Percentiles rank a stretch among this genome's conserved stretches.
Conservation (phyloP, 2,888 invertebrate species). For the Aleiodes alternator region DNA sequence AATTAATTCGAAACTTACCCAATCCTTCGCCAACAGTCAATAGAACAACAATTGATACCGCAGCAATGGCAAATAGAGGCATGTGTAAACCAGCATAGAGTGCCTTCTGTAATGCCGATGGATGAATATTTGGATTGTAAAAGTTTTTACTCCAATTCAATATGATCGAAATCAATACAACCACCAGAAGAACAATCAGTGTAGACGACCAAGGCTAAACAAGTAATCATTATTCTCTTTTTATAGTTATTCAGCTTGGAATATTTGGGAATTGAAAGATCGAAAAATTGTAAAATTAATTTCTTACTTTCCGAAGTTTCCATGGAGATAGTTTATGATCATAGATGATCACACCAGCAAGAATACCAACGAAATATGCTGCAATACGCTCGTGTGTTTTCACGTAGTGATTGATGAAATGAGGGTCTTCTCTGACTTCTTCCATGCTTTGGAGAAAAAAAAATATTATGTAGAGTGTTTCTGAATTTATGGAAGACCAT, state of each 20-base stretch:
- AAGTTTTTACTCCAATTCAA: constrained; percentile 57
- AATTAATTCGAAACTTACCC: constrained; percentile 57
- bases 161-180: constrained; percentile 53
- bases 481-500: too few relatives aligned
- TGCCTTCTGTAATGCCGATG: constrained; percentile 57
- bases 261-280: background rate
- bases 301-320: constrained; percentile 39
- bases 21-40: constrained; percentile 65
- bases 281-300: constrained; percentile 1
- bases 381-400: constrained; percentile 61
- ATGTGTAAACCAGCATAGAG: constrained; percentile 63
- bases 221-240: background rate
- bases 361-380: constrained; percentile 63
- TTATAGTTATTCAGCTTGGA: background rate
- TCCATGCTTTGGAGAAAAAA: constrained; percentile 49
- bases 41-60: constrained; percentile 58
- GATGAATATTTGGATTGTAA: constrained; percentile 60
- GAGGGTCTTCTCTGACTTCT: constrained; percentile 55
- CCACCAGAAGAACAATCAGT: constrained; percentile 57
- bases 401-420: constrained; percentile 59
- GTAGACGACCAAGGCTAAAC: constrained; percentile 58
- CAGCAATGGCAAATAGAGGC: constrained; percentile 59
- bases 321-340: constrained; percentile 58
- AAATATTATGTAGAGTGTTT: background rate
- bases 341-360: constrained; percentile 61